Conservation (phyloP, 1,140 invertebrate genomes). For the Metaphire vulgaris region DNA sequence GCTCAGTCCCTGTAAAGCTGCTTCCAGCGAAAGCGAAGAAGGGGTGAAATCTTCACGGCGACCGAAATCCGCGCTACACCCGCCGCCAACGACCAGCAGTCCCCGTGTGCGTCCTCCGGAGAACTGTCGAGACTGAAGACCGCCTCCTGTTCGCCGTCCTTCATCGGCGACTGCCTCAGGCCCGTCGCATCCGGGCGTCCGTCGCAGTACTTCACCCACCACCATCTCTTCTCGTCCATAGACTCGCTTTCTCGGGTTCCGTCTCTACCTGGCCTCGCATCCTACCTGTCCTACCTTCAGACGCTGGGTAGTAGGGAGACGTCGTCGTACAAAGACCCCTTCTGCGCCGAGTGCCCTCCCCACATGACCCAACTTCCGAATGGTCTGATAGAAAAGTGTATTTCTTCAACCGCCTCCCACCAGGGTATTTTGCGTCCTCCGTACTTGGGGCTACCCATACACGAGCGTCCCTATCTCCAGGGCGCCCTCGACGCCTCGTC, state of each 20-base stretch:
- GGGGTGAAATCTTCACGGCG: too few relatives aligned
- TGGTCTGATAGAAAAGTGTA: conserved; percentile 86
- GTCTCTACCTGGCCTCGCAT: conserved; percentile 46
- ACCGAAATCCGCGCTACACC: not conserved
- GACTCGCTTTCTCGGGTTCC: not conserved
- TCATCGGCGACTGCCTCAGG: not conserved
- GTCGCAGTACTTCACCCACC: not conserved
- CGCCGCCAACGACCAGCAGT: not conserved
- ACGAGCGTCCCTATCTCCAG: not conserved
- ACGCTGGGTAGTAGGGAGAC: conserved; percentile 30
- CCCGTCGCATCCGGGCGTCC: not conserved
- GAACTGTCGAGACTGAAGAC: too few relatives aligned
- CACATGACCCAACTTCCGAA: too few relatives aligned
- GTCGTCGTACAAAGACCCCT: conserved; percentile 63
- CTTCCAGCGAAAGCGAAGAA: too few relatives aligned
- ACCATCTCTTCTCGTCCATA: not conserved
- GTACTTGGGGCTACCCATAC: not conserved
- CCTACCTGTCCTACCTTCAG: conserved; percentile 53
- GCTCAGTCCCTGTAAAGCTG: too few relatives aligned
- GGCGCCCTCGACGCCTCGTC: not conserved
- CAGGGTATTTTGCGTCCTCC: conserved; percentile 52
- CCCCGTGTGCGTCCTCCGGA: not conserved
- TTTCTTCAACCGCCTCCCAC: conserved; percentile 86
- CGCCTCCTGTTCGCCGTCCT: not conserved
- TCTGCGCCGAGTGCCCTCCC: conserved; percentile 86